These are phyloP conservation scores for Hypercompe scribonia DNA, from an alignment of 2,888 invertebrate species.

Conservation along the genomic window DNA sequence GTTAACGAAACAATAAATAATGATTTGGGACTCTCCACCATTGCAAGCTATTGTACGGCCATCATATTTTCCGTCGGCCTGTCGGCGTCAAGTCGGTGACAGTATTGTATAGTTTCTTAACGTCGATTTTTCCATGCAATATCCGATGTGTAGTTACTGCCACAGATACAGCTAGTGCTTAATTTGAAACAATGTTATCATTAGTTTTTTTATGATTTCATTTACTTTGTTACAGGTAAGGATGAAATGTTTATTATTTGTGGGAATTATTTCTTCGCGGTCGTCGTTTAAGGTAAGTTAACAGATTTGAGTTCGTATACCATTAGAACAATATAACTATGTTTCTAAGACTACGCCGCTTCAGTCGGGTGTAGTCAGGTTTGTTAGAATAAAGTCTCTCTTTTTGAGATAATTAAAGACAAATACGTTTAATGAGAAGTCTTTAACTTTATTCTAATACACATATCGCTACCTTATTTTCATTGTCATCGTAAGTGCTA, in stretches of 20 bases:
- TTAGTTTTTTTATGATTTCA: conserved; percentile 12
- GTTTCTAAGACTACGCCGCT: neutral
- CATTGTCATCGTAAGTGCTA: neutral
- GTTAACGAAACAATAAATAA: conserved; percentile 84
- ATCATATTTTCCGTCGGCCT: conserved; percentile 71
- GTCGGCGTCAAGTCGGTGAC: conserved; percentile 61
- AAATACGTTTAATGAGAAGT: conserved; percentile 16
- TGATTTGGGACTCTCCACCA: conserved; percentile 76
- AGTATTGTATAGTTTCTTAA: conserved; percentile 59
- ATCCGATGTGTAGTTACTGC: conserved; percentile 51
- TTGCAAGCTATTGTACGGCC: conserved; percentile 72
- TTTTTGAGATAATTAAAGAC: conserved; percentile 26
- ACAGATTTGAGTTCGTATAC: conserved; percentile 18
- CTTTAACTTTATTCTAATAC: conserved; percentile 18
- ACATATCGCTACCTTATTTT: conserved; percentile 5
- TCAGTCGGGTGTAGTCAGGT: neutral
- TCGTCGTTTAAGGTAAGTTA: conserved; percentile 33
- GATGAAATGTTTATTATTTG: conserved; percentile 8
- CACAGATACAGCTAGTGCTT: conserved; percentile 20
- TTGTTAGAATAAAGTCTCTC: conserved; percentile 15
- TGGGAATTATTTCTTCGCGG: conserved; percentile 5
- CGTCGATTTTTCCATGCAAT: conserved; percentile 61
- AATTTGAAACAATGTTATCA: conserved; percentile 14
- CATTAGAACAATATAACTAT: conserved; percentile 21
- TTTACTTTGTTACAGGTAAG: conserved; percentile 54